Base-by-base conservation (phyloP, 2,113 vertebrate genomes). In the Nothocercus nigrocapillus region DNA sequence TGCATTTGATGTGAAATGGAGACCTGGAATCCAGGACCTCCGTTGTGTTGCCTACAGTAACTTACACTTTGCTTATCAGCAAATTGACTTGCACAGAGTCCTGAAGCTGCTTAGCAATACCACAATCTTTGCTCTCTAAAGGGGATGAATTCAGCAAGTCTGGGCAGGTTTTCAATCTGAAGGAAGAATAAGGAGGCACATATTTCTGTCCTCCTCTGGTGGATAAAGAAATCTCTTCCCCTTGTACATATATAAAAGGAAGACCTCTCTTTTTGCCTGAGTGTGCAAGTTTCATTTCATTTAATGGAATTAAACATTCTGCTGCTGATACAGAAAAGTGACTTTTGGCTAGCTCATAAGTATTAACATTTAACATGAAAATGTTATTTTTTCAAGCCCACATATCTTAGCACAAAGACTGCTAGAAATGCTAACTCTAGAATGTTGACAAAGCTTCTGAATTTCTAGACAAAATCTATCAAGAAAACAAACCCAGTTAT, bases 161-260 rank as follows among this genome's bases (percentile, higher is more conserved):
- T 42, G 56, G 56, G 45, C 88, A 82, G 38, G 45, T 78, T 78
- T 75, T 22, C 45, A 22, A 0, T n/a, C 8, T 45, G n/a, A 27
- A 59, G 78, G 91, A 69, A 28, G 56, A 74, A 2, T 10, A 56
- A 53, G 56, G 44, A 88, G 47, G 42, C 11, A 15, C 13, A 42
- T 76, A 85, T 47, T 2, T 54, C 14, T 2, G 17, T 85, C 68
- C 34, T 88, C 45, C 16, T 40, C 70, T 77, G 63, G 40, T 59
- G 83, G 51, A 53, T 66, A 30, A 4, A 13, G 77, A 76, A 45
- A 84, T 42, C 53, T 75, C 86, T 79, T 68, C 25, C 44, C 38
- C 22, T 47, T 62, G 11, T 14, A 8, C 0, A 1, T 6, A 8
- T 13, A 1, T 8, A 27, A 63, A 40, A 44, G 27, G 59, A 51